phyloP scores from a whole-genome alignment of 2,797 vertebrate species.

The Gymnopithys bicolor region DNA sequence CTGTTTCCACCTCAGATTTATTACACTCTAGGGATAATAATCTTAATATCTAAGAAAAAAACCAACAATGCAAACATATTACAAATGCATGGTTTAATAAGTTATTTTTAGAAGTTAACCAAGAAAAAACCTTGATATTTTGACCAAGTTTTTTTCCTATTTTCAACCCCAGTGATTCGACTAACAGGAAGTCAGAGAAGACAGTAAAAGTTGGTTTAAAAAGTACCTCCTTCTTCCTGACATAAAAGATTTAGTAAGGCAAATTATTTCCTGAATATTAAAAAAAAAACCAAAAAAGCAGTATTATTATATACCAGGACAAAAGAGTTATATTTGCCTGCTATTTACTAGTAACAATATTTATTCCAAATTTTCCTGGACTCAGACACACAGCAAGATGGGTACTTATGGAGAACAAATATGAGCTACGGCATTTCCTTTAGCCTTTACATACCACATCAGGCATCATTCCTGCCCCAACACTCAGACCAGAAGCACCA shows the following conservation, averaged over 20 bases:
- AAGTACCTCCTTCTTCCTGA: background rate
- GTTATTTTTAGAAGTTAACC: background rate
- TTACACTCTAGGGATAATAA: background rate
- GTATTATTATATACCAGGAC: background rate
- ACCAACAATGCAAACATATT: background rate
- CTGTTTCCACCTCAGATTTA: constrained; percentile 26
- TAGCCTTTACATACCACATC: rapidly evolving
- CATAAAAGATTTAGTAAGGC: background rate
- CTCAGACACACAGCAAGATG: background rate
- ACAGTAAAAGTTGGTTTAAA: background rate
- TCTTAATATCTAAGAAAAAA: background rate
- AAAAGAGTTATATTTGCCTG: background rate
- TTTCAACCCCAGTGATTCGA: background rate
- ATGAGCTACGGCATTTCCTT: background rate
- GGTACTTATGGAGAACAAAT: background rate
- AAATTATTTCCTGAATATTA: background rate
- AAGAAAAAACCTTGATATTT: too few relatives aligned
- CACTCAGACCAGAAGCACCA: background rate
- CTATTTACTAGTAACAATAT: background rate
- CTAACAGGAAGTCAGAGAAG: background rate
- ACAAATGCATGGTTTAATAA: background rate
- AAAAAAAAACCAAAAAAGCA: too few relatives aligned
- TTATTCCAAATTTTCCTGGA: background rate
- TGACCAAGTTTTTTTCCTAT: background rate
- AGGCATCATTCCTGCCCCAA: background rate